These are phyloP conservation scores for Xylota segnis DNA, from an alignment of 2,888 invertebrate species.

Conservation along the genomic window DNA sequence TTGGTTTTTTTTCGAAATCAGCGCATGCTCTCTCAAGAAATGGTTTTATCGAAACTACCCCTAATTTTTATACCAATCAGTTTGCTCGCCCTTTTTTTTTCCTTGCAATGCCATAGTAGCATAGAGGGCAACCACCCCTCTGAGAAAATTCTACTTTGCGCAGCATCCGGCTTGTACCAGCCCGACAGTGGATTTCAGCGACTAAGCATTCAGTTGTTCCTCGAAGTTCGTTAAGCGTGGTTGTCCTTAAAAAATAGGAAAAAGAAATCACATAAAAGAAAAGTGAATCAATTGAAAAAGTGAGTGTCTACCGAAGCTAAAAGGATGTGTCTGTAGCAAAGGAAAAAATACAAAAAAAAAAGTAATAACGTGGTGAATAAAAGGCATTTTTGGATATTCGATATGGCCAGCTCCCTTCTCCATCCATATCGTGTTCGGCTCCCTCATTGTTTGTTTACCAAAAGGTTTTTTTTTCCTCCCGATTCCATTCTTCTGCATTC, in stretches of 20 bases:
- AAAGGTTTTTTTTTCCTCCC: conserved; percentile 51
- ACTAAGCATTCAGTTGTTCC: conserved; percentile 65
- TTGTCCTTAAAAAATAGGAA: conserved; percentile 42
- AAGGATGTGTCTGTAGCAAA: conserved; percentile 9
- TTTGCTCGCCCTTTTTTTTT: conserved; percentile 53
- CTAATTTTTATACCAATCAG: conserved; percentile 64
- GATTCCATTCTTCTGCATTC: conserved; percentile 32
- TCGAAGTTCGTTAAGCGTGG: conserved; percentile 60
- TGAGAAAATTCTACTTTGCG: conserved; percentile 48
- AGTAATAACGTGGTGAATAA: not conserved
- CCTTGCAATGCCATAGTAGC: conserved; percentile 23
- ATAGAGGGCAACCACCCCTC: conserved; percentile 69
- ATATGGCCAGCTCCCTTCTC: conserved; percentile 51
- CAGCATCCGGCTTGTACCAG: conserved; percentile 72
- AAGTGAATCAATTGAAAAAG: conserved; percentile 51
- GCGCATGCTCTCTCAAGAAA: conserved; percentile 64
- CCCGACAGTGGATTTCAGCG: conserved; percentile 51
- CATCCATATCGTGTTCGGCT: conserved; percentile 27
- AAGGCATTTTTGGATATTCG: conserved; percentile 55
- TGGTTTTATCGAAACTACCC: conserved; percentile 62
- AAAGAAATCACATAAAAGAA: no score
- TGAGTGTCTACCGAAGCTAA: conserved; percentile 43
- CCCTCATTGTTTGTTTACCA: conserved; percentile 67
- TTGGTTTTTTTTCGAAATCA: conserved; percentile 11
- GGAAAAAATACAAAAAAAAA: conserved; percentile 22